Evolutionary conservation across 2,797 vertebrate genomes (phyloP), one percentile per base, ranked within the genome.

Genomic region (Clarias laeviceps): DNA sequence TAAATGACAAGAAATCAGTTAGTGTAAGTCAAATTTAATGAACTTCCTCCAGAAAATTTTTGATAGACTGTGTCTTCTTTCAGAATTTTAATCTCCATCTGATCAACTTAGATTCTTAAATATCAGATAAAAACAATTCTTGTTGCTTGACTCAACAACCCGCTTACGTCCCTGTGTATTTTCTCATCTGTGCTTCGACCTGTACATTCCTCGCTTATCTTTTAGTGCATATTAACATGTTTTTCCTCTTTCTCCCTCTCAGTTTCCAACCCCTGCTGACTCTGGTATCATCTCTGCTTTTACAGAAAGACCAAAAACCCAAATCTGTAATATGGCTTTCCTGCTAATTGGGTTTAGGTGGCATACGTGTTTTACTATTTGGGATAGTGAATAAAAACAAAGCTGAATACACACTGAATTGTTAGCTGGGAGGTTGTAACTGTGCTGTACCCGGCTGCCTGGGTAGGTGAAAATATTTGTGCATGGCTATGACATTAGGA

Each of bases 201-300:
- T 62, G 68, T 29, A 9, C 82, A 83, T 83, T 83, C 82, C 69
- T 61, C 24, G 11, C 82, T 83, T 83, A 83, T 83, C 82, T 73
- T 62, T 73, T 27, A 72, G 24, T 18, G 1, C 69, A 59, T 50
- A 12, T 12, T 50, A 50, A 57, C 0, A 15, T 83, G 82, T 73
- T 73, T 72, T 72, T 73, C 82, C 82, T 73, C 34, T 59, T 37
- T 22, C 56, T 29, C 7, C 34, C 32, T 72, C 37, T 82, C 27
- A 14, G 56, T 59, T 73, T 73, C 20, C 12, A 45, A 29, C n/a
- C 66, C 37, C 65, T 65, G 74, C 64, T 68, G n/a, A 27, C 29
- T 34, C 59, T 65, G 68, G 18, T 29, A 24, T n/a, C 62, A 4
- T 57, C 24, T 2, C 32, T 65, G 72, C 34, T 12, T 59, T 40